A percentile compares a stretch with the other conserved stretches of the same genome.
These are phyloP conservation scores for Falcunculus frontatus DNA, from an alignment of 2,113 vertebrate species.

Conservation along the genomic window DNA sequence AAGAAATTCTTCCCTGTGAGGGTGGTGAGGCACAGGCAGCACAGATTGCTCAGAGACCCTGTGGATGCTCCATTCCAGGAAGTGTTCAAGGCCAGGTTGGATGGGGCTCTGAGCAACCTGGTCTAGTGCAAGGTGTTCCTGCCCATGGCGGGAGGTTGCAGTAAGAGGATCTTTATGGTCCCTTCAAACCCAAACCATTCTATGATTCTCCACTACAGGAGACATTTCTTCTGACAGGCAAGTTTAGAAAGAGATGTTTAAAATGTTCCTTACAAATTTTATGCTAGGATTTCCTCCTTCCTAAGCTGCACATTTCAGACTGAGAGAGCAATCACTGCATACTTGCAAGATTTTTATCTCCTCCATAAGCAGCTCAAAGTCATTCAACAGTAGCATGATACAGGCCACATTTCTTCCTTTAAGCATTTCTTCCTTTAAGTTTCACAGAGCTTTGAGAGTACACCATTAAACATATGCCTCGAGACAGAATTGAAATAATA, in stretches of 20 bases:
- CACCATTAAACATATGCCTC: background rate
- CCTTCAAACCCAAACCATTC: background rate
- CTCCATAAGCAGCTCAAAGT: background rate
- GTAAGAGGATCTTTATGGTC: background rate
- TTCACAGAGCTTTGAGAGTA: background rate
- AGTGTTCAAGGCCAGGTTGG: background rate
- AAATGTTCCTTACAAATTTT: background rate
- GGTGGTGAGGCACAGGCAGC: background rate
- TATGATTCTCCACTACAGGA: background rate
- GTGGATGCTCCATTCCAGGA: fast-evolving
- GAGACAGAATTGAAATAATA: background rate
- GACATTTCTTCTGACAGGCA: background rate
- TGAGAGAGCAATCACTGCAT: background rate
- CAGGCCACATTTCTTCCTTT: background rate
- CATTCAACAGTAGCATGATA: background rate
- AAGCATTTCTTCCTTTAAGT: background rate
- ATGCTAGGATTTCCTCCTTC: background rate
- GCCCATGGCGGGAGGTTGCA: background rate
- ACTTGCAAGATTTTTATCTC: background rate
- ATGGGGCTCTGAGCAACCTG: background rate
- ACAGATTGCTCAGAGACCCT: background rate
- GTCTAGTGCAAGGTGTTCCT: background rate
- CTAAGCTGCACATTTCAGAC: background rate
- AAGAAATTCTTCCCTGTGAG: background rate
- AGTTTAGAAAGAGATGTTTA: background rate